Evolutionary conservation across 2,888 invertebrate genomes (phyloP).

Genomic region (Morinoia aosen): DNA sequence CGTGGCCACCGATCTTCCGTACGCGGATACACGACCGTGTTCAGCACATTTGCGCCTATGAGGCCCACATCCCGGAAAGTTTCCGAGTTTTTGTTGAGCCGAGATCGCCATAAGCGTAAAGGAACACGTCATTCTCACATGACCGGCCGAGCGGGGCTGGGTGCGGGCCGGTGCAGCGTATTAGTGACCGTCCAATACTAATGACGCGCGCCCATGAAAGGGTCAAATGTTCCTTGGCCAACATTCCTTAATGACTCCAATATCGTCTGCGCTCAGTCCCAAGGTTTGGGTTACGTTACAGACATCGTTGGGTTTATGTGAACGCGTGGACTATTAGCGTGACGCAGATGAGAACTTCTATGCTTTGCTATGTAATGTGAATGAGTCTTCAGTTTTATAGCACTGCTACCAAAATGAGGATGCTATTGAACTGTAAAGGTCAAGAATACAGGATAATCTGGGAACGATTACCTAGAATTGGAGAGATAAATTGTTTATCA

Average conservation of each 20-base stretch:
- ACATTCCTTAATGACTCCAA: slow-evolving; percentile 20
- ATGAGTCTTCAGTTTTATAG: background rate
- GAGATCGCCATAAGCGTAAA: background rate
- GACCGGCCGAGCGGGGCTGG: background rate
- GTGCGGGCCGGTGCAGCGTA: background rate
- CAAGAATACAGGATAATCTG: background rate
- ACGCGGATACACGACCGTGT: background rate
- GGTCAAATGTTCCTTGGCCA: slow-evolving; percentile 23
- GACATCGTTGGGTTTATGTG: background rate
- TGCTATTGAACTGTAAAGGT: background rate
- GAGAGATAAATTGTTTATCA: background rate
- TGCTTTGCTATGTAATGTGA: background rate
- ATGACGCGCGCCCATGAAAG: slow-evolving; percentile 33
- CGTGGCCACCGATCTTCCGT: background rate
- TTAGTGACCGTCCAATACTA: slow-evolving; percentile 39
- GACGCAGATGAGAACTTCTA: background rate
- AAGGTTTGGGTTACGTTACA: background rate
- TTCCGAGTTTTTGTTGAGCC: background rate
- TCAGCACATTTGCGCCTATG: background rate
- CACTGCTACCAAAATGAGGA: background rate
- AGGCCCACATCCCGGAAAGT: slow-evolving; percentile 12
- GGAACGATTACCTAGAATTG: background rate
- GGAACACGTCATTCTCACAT: slow-evolving; percentile 5
- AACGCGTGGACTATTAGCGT: background rate
- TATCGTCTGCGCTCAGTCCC: background rate